Conservation (phyloP, 2,888 invertebrate genomes). For the Urechis unicinctus region DNA sequence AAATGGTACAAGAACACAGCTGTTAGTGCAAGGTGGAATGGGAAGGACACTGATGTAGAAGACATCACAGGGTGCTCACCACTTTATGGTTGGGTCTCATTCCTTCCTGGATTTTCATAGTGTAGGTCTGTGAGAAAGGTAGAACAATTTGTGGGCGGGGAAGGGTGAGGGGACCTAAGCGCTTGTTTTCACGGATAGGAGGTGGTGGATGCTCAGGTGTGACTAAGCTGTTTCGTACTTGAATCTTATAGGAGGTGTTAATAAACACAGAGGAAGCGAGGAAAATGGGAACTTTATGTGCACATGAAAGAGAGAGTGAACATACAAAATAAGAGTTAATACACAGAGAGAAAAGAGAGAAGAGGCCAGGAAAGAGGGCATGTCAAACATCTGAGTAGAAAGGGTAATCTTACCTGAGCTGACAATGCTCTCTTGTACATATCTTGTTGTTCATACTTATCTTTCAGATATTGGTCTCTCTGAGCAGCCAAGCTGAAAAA, state of each 20-base stretch:
- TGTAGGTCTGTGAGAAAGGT: constrained; percentile 9
- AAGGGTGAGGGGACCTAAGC: constrained; percentile 4
- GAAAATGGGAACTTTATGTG: too few relatives aligned
- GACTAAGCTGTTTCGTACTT: constrained; percentile 5
- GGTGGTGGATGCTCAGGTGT: neutral
- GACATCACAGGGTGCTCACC: neutral
- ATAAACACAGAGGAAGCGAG: neutral
- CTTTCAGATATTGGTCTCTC: constrained; percentile 41
- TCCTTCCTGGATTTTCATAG: constrained; percentile 4
- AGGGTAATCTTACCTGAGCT: constrained; percentile 28
- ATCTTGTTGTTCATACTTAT: constrained; percentile 38
- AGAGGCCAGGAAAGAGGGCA: too few relatives aligned
- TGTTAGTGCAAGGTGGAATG: too few relatives aligned
- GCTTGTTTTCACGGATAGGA: neutral
- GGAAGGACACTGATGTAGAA: too few relatives aligned
- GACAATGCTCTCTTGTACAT: constrained; percentile 42
- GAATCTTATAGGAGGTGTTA: constrained; percentile 4
- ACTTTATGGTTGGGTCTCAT: neutral
- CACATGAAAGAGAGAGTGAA: too few relatives aligned
- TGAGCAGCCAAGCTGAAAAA: constrained; percentile 43
- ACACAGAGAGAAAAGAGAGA: too few relatives aligned
- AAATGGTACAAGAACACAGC: too few relatives aligned
- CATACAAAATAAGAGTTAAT: too few relatives aligned
- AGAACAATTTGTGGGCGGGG: constrained; percentile 11
- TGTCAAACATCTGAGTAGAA: too few relatives aligned